Evolutionary conservation across 2,797 vertebrate species (phyloP), one percentile per base, ranked within the genome.

Genomic region (Orestias chungarensis): DNA sequence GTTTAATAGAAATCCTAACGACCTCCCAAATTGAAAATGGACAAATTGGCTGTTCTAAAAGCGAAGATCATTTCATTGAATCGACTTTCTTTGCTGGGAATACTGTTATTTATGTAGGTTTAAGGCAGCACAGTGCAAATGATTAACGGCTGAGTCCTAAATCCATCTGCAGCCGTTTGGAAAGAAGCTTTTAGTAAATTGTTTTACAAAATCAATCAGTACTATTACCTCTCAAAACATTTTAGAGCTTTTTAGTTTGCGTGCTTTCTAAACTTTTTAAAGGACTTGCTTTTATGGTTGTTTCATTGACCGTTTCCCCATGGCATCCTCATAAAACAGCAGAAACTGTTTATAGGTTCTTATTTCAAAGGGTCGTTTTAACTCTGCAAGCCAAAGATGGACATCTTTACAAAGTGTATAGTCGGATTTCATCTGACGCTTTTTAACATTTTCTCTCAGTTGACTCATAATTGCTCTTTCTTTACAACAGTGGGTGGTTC

Each of bases 21-120:
- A 82, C 69, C 54, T 50, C 73, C 57, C 62, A 64, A 79, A 84
- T 68, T 75, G 73, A 78, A 87, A 76, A 73, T 50, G 27, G 71
- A 74, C 66, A 76, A 71, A 78, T 35, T 74, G 68, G 68, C 14
- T 40, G 23, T 20, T 64, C 46, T 47, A 47, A 71, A 57, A 18
- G 33, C 2, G 20, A 1, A 68, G 59, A 71, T 74, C 47, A 77
- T 88, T 77, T 50, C 52, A 80, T 75, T 74, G 75, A 84, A 78
- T 69, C 50, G 74, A 59, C 68, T 40, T 42, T 78, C 35, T 50
- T 62, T 72, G 71, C 66, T 15, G 17, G 52, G 20, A 83, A 68
- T 1, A 18, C 25, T 29, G 66, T 23, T 7, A 66, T 86, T 67
- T 84, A 70, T 81, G 79, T 47, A 66, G 38, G 73, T 68, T 46